These are phyloP conservation scores for Erebia aethiops DNA, from an alignment of 2,888 invertebrate genomes.

Conservation along the genomic window DNA sequence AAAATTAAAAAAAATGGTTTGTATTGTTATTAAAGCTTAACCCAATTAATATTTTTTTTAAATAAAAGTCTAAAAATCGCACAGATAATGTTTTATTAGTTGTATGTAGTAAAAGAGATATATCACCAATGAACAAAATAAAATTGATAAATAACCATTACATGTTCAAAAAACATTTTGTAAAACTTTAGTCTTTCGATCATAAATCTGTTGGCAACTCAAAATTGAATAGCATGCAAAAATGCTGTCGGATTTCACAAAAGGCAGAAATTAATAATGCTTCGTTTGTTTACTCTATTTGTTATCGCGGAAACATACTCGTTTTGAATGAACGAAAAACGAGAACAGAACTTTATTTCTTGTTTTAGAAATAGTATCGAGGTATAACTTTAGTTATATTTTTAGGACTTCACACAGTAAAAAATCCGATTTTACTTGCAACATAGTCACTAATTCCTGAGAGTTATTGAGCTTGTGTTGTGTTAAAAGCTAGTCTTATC, in stretches of 20 bases:
- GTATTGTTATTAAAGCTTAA: too few species aligned
- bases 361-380: not conserved
- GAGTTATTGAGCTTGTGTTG: not conserved
- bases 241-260: constrained; percentile 21
- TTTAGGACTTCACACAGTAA: not conserved
- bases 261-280: constrained; percentile 21
- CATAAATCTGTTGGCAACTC: constrained; percentile 24
- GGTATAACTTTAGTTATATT: not conserved
- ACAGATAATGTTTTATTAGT: too few species aligned
- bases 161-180: constrained; percentile 19
- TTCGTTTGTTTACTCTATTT: constrained; percentile 17
- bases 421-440: not conserved
- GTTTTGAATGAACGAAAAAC: constrained; percentile 4
- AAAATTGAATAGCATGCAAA: constrained; percentile 22
- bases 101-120: not conserved
- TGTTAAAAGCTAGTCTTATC: too few species aligned
- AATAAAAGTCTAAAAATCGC: too few species aligned
- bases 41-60: too few species aligned
- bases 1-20: too few species aligned
- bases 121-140: not conserved
- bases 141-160: not conserved
- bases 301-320: constrained; percentile 4
- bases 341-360: constrained; percentile 5
- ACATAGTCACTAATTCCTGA: not conserved
- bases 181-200: constrained; percentile 22